Conservation (phyloP, 2,113 vertebrate species). For the Dendrocopos noguchii region DNA sequence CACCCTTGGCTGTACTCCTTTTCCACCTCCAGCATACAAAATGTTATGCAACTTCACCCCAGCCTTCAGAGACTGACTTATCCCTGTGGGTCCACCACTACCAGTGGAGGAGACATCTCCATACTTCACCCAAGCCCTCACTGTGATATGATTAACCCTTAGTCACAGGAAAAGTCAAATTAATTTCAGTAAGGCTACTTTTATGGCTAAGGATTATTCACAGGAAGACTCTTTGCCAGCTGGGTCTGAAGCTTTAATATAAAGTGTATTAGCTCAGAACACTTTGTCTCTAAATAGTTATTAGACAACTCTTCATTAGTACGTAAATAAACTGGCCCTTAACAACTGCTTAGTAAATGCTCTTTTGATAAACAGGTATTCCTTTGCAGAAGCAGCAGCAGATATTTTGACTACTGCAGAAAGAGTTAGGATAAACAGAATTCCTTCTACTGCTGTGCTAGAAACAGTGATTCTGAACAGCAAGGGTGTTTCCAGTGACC, state of each 20-base stretch:
- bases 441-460: conserved; percentile 28
- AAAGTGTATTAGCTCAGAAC: conserved; percentile 33
- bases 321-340: conserved; percentile 62
- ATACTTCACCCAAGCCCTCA: neutral
- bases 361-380: conserved; percentile 70
- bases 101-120: neutral
- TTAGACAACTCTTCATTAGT: conserved; percentile 65
- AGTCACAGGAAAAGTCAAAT: conserved; percentile 24
- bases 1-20: neutral
- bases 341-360: conserved; percentile 69
- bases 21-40: neutral
- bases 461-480: conserved; percentile 30
- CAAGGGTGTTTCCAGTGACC: conserved; percentile 35
- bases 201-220: conserved; percentile 35
- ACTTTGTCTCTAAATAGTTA: conserved; percentile 61
- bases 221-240: neutral
- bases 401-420: conserved; percentile 66
- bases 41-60: rapidly evolving
- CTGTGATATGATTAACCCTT: neutral
- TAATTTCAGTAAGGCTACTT: conserved; percentile 1
- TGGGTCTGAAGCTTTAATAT: conserved; percentile 20
- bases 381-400: conserved; percentile 70
- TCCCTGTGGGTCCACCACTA: neutral
- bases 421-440: conserved; percentile 40
- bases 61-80: rapidly evolving